phyloP scores from a whole-genome alignment of 2,888 invertebrate species.

The Lathronympha strigana region DNA sequence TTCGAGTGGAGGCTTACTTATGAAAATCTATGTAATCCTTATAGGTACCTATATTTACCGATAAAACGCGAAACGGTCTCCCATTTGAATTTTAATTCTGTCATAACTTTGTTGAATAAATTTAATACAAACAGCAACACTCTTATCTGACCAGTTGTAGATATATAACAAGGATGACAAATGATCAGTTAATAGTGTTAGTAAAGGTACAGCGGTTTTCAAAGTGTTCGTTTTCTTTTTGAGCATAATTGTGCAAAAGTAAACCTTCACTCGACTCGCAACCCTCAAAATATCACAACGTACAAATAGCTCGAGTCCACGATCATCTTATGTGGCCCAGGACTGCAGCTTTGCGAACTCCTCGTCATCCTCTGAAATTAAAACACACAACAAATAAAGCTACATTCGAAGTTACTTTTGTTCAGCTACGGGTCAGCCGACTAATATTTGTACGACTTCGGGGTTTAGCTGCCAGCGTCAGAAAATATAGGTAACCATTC shows the following conservation, averaged over 20 bases:
- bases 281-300: conserved; percentile 31
- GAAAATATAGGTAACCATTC: no score
- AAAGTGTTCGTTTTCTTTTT: background rate
- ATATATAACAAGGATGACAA: no score
- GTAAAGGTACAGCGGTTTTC: no score
- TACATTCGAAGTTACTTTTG: no score
- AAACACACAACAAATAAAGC: conserved; percentile 43
- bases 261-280: conserved; percentile 36
- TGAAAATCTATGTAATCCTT: conserved; percentile 7
- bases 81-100: no score
- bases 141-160: no score
- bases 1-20: conserved; percentile 20
- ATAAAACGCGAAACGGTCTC: background rate
- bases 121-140: no score
- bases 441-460: no score
- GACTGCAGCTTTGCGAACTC: conserved; percentile 71
- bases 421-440: no score
- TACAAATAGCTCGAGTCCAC: background rate
- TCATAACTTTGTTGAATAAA: no score
- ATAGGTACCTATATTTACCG: background rate
- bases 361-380: conserved; percentile 76
- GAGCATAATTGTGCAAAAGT: conserved; percentile 17
- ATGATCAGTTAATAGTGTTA: no score
- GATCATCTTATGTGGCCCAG: conserved; percentile 73
- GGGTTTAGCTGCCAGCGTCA: no score